Evolutionary conservation across 2,888 invertebrate genomes (phyloP).

Genomic region (Papilio gigon): DNA sequence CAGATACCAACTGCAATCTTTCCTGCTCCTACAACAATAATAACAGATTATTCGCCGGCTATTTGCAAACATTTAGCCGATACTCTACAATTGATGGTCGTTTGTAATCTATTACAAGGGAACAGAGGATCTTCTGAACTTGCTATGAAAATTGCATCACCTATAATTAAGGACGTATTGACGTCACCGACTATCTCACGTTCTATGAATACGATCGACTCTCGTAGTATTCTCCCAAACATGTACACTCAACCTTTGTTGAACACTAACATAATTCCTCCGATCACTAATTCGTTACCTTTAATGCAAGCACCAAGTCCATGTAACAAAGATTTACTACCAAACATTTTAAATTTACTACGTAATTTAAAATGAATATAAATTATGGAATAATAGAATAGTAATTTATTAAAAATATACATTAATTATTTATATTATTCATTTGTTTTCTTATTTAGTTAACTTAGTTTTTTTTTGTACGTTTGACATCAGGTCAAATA

Average conservation of each 20-base stretch:
- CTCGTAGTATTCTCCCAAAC: conserved; percentile 39
- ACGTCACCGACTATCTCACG: conserved; percentile 53
- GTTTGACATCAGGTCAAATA: too few species aligned
- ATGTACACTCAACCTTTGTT: conserved; percentile 40
- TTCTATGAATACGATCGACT: conserved; percentile 52
- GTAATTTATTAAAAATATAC: conserved; percentile 33
- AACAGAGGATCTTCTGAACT: conserved; percentile 54
- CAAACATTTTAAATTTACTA: conserved; percentile 44
- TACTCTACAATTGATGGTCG: conserved; percentile 68
- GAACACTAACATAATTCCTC: conserved; percentile 45
- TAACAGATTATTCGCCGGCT: conserved; percentile 67
- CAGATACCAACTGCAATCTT: conserved; percentile 43
- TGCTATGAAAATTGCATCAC: conserved; percentile 56
- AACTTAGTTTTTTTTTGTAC: neutral
- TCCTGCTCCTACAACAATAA: conserved; percentile 56
- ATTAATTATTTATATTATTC: conserved; percentile 6
- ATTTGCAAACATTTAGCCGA: conserved; percentile 68
- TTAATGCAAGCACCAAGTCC: conserved; percentile 42
- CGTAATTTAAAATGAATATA: conserved; percentile 20
- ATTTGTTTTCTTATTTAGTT: neutral
- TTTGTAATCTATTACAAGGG: conserved; percentile 63
- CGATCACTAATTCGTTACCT: conserved; percentile 45
- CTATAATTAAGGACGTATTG: conserved; percentile 59
- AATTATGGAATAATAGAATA: conserved; percentile 13
- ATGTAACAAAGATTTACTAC: conserved; percentile 39